phyloP scores from a whole-genome alignment of 2,888 invertebrate species.

The Conops quadrifasciatus region DNA sequence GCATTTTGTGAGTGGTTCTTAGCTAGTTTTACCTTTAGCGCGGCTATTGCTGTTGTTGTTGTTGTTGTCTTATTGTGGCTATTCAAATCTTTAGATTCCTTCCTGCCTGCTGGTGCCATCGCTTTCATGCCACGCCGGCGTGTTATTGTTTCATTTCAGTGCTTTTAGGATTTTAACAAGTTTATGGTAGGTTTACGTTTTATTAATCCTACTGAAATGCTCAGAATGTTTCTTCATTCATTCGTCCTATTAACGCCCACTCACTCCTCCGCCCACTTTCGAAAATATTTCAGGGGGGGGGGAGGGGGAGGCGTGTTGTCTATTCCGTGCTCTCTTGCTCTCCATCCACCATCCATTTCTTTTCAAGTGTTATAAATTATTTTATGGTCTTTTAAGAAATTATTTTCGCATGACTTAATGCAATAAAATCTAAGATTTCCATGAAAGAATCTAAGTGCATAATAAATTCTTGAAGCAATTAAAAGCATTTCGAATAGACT shows the following conservation, averaged over 20 bases:
- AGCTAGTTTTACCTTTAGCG: too few species aligned
- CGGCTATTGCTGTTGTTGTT: not conserved
- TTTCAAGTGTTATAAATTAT: not conserved
- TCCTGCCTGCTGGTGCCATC: not conserved
- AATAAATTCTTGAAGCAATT: not conserved
- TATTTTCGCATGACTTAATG: not conserved
- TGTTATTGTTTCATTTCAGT: slow-evolving; percentile 26
- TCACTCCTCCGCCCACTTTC: not conserved
- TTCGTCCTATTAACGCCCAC: not conserved
- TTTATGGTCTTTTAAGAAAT: not conserved
- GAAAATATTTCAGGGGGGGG: too few species aligned
- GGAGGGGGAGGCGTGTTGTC: not conserved
- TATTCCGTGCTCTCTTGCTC: not conserved
- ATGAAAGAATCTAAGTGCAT: not conserved
- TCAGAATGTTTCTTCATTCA: not conserved
- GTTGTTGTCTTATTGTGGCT: not conserved
- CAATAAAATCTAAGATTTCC: not conserved
- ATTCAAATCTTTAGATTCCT: slow-evolving; percentile 16
- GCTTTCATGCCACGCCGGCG: too few species aligned
- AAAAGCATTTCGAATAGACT: not conserved
- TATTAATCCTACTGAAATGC: slow-evolving; percentile 15
- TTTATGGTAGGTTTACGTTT: slow-evolving; percentile 23
- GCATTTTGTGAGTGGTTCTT: not conserved
- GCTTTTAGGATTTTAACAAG: slow-evolving; percentile 26
- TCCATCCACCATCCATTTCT: not conserved